Percentiles rank a stretch among this genome's conserved stretches.
phyloP scores from a whole-genome alignment of 1,140 invertebrate species.

The Goniozus legneri region DNA sequence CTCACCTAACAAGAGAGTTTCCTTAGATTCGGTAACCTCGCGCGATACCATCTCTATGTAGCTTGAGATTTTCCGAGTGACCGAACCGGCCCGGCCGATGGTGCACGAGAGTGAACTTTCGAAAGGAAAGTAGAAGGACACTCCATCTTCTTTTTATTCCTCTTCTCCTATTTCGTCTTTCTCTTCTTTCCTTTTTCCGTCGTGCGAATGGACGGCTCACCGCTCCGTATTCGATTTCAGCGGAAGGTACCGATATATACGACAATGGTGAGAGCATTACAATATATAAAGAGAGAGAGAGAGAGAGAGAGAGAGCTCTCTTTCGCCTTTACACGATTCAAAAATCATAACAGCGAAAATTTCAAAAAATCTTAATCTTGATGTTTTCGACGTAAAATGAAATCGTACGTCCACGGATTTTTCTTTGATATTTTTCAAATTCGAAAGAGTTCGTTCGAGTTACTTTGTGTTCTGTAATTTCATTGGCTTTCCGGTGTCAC shows the following conservation, averaged over 20 bases:
- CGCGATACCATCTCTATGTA: too few species aligned
- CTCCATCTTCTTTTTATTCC: background rate
- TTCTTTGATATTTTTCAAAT: too few species aligned
- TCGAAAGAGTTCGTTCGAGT: too few species aligned
- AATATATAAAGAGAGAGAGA: background rate
- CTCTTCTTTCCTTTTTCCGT: conserved; percentile 12
- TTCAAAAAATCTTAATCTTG: too few species aligned
- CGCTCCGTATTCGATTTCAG: conserved; percentile 22
- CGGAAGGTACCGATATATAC: background rate
- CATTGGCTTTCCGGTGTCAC: too few species aligned
- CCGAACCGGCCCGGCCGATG: conserved; percentile 6
- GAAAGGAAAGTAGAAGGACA: conserved; percentile 2
- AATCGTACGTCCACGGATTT: too few species aligned
- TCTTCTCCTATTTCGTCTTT: background rate
- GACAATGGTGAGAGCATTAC: background rate
- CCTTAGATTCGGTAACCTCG: too few species aligned
- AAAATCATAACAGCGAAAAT: too few species aligned
- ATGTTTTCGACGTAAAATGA: too few species aligned
- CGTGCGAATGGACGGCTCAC: conserved; percentile 10
- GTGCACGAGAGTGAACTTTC: conserved; percentile 3
- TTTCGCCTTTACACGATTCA: too few species aligned
- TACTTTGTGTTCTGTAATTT: too few species aligned
- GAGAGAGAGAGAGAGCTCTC: background rate
- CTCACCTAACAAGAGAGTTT: too few species aligned
- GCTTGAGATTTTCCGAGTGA: conserved; percentile 22